phyloP scores from a whole-genome alignment of 2,797 vertebrate genomes.

The Sebastes matsubarae region DNA sequence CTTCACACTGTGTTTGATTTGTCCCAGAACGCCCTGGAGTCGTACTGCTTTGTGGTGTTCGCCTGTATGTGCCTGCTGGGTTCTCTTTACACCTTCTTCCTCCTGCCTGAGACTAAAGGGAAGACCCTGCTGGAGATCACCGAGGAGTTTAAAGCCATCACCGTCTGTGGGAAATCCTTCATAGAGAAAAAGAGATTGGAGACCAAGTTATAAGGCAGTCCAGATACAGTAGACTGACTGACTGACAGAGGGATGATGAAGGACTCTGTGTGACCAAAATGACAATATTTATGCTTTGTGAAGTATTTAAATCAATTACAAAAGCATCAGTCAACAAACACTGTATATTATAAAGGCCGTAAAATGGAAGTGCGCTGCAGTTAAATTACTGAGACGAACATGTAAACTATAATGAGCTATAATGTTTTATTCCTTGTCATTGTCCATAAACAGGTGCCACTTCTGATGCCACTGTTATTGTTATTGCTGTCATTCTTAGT shows the following conservation, averaged over 20 bases:
- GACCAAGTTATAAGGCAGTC: constrained; percentile 72
- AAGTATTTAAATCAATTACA: background rate
- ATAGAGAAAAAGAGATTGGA: constrained; percentile 19
- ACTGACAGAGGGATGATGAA: background rate
- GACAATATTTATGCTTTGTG: background rate
- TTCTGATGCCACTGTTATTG: background rate
- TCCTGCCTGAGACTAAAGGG: constrained; percentile 83
- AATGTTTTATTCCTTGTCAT: background rate
- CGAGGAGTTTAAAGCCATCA: constrained; percentile 73
- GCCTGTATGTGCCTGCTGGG: constrained; percentile 63
- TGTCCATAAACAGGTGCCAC: background rate
- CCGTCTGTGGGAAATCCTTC: constrained; percentile 57
- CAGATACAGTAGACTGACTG: background rate
- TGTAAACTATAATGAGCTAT: background rate
- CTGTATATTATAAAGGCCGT: background rate
- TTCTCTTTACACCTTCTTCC: constrained; percentile 68
- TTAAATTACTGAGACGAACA: background rate
- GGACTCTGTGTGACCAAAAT: background rate
- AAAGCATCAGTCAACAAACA: background rate
- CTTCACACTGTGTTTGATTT: background rate
- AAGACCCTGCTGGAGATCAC: constrained; percentile 81
- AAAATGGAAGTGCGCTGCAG: background rate
- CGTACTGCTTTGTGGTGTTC: constrained; percentile 76
- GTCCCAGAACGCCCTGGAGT: constrained; percentile 61
- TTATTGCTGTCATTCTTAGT: background rate